Evolutionary conservation across 2,888 invertebrate genomes (phyloP), one percentile per base, ranked within the genome.

Genomic region (Silvanus unidentatus): DNA sequence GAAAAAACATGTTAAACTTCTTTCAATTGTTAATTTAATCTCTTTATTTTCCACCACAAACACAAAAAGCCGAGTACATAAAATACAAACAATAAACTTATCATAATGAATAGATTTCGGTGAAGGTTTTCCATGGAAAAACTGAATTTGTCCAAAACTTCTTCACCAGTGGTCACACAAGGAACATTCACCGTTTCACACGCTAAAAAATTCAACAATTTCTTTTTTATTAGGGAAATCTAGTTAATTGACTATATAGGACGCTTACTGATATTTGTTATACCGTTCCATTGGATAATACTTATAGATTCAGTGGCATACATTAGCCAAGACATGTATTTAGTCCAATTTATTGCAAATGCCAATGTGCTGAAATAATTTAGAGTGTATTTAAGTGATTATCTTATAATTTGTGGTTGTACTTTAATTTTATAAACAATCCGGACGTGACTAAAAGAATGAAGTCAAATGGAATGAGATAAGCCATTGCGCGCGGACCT

Each of bases 391-490:
- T n/a, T n/a, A n/a, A n/a, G n/a, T n/a, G n/a, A n/a, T n/a, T n/a
- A n/a, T n/a, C n/a, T n/a, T n/a, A n/a, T n/a, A n/a, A n/a, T n/a
- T 37, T 37, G 12, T 44, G 49, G 53, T 64, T 73, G n/a, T n/a
- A 90, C 91, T 84, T 84, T 51, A 92, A 75, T 72, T 85, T 87
- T 39, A 90, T 76, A 65, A 92, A 91, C 32, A 89, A 76, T 15
- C 92, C 92, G 41, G 90, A 90, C 1, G 89, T 89, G 57, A 91
- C 82, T 88, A 92, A 89, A 45, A 91, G 77, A 8, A 87, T 75
- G 61, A 88, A 89, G 71, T 92, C 91, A 60, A 92, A 86, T 0
- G 92, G 90, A 49, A 92, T 86, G 41, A 92, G 74, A 65, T 86
- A 89, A 0, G 88, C 85, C 77, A 91, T 87, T 1, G 89, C 88